A percentile compares a stretch with the other conserved stretches of the same genome.
phyloP scores from a whole-genome alignment of 2,888 invertebrate genomes.

The Diachrysia chrysitis region DNA sequence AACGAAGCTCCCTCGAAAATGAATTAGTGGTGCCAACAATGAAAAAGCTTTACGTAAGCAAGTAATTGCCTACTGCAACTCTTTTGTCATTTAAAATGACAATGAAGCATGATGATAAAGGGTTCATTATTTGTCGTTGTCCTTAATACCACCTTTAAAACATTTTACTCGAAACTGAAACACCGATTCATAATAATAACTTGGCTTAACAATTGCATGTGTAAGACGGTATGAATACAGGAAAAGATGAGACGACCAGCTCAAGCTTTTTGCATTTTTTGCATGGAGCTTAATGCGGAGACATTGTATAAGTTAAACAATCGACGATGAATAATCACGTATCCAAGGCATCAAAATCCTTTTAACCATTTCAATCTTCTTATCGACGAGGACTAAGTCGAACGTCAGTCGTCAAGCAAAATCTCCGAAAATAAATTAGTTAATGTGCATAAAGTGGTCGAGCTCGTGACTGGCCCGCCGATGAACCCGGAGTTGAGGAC shows the following conservation, averaged over 20 bases:
- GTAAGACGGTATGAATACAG: slow-evolving; percentile 48
- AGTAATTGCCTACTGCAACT: slow-evolving; percentile 70
- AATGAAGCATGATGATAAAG: slow-evolving; percentile 58
- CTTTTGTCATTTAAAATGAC: slow-evolving; percentile 62
- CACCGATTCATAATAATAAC: slow-evolving; percentile 51
- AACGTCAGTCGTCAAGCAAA: slow-evolving; percentile 78
- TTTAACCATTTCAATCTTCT: slow-evolving; percentile 67
- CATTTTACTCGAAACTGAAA: slow-evolving; percentile 62
- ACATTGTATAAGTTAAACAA: slow-evolving; percentile 55
- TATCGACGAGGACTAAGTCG: slow-evolving; percentile 69
- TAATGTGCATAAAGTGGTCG: slow-evolving; percentile 82
- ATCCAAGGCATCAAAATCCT: slow-evolving; percentile 63
- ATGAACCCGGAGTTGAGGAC: slow-evolving; percentile 72
- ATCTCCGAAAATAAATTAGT: slow-evolving; percentile 82
- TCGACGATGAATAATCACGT: slow-evolving; percentile 52
- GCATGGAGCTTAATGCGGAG: slow-evolving; percentile 30
- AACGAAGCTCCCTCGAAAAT: slow-evolving; percentile 63
- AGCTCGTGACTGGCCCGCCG: slow-evolving; percentile 82
- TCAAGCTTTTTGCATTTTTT: slow-evolving; percentile 40
- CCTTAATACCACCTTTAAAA: slow-evolving; percentile 63
- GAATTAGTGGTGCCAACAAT: slow-evolving; percentile 69
- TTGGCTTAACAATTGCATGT: slow-evolving; percentile 59
- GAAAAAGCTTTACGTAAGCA: slow-evolving; percentile 71
- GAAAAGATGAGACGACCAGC: slow-evolving; percentile 33
- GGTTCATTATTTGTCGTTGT: slow-evolving; percentile 59